A percentile compares a stretch with the other conserved stretches of the same genome.
These are phyloP conservation scores for Formica aserva DNA, from an alignment of 2,888 invertebrate genomes.

Conservation along the genomic window DNA sequence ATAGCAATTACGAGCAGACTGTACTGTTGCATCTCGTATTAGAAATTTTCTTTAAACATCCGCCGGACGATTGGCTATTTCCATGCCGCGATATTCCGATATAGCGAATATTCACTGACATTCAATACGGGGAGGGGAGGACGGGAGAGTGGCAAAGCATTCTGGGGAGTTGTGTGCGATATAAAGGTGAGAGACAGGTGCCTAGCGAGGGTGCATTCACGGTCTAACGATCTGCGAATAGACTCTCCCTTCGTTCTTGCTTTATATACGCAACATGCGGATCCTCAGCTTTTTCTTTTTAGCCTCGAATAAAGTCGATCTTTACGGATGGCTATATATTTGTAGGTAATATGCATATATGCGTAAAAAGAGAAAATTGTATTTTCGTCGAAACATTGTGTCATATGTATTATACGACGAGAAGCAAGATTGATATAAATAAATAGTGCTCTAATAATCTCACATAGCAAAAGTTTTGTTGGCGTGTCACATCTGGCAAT, in stretches of 20 bases:
- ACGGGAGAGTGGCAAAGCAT: conserved; percentile 47
- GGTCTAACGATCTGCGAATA: conserved; percentile 73
- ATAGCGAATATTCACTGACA: conserved; percentile 43
- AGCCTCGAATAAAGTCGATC: conserved; percentile 56
- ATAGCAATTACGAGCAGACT: conserved; percentile 23
- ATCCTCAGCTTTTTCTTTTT: conserved; percentile 61
- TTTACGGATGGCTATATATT: conserved; percentile 7
- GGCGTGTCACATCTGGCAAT: conserved; percentile 2
- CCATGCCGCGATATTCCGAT: background rate
- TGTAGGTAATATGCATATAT: background rate
- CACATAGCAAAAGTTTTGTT: background rate
- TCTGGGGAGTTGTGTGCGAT: conserved; percentile 66
- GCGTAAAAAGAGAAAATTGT: background rate
- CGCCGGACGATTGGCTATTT: background rate
- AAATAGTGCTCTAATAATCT: conserved; percentile 9
- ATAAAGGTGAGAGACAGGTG: conserved; percentile 77
- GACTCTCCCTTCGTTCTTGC: conserved; percentile 63
- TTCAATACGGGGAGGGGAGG: conserved; percentile 11
- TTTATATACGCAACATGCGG: conserved; percentile 56
- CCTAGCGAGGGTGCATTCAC: conserved; percentile 76
- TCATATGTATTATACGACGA: background rate
- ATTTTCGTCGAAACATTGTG: background rate
- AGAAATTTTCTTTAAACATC: conserved; percentile 8
- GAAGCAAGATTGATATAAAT: background rate
- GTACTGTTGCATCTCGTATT: conserved; percentile 1